Base-by-base conservation (phyloP, 2,797 vertebrate species). In the Otolemur crassicaudatus region DNA sequence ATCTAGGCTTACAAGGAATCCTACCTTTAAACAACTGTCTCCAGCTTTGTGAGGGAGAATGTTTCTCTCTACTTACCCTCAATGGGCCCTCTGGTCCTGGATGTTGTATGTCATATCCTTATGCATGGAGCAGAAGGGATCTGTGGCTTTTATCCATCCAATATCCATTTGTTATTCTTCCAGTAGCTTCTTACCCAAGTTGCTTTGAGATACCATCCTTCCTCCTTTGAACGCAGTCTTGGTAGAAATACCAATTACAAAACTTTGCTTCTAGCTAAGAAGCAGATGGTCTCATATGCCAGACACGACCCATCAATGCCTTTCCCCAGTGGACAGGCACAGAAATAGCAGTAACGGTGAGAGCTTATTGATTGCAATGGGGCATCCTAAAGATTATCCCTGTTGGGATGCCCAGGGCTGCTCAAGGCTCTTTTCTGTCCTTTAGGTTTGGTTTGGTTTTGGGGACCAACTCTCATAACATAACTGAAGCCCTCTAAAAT, bases 71-170 rank as follows among this genome's bases (percentile, higher is more conserved):
- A 0, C 79, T 49, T 58, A 27, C 22, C 70, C 34, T 27, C 4
- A 79, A 22, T 16, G 9, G n/a, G 25, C 65, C 34, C 3, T 17
- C 5, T 16, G 27, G 73, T 65, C 25, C n/a, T 40, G 29, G 17
- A 34, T 16, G 31, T 20, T 9, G 1, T 16, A 20, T 8, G 34
- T 46, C 10, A 58, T 9, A 8, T 7, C 1, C 12, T 40, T n/a
- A 14, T 2, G 7, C 12, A 19, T 3, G 1, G 14, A 20, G 34
- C 3, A 7, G 2, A 6, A 27, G 20, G 8, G 19, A 0, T 3
- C 14, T 10, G 25, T 16, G 75, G 17, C 43, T 29, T 9, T 29
- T 58, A 5, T 0, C 81, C 16, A 43, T 20, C 1, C 0, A 1
- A 1, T 8, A 0, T 56, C 10, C 9, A 5, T 0, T 2, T 31